A percentile compares a stretch with the other conserved stretches of the same genome.
phyloP scores from a whole-genome alignment of 2,888 invertebrate genomes.

The Lithosia quadra region DNA sequence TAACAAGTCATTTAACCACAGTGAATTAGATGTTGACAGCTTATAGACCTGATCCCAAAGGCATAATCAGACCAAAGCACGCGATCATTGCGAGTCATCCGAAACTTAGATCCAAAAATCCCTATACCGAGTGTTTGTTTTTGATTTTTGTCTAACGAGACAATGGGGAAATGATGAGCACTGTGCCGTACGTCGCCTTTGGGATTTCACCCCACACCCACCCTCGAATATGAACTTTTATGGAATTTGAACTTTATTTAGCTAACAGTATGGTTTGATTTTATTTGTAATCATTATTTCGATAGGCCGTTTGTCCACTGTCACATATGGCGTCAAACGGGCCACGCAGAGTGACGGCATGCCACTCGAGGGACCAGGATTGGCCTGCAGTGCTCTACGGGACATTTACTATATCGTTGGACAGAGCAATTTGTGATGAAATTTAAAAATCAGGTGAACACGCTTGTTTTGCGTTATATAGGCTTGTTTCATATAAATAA shows the following conservation, averaged over 20 bases:
- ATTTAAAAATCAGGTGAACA: slow-evolving; percentile 56
- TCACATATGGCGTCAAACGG: slow-evolving; percentile 85
- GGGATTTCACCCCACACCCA: slow-evolving; percentile 83
- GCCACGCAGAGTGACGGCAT: slow-evolving; percentile 82
- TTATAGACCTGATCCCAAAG: slow-evolving; percentile 71
- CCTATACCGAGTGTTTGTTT: slow-evolving; percentile 83
- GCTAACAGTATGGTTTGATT: slow-evolving; percentile 61
- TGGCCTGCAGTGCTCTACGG: slow-evolving; percentile 75
- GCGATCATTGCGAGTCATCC: slow-evolving; percentile 78
- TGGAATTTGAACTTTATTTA: slow-evolving; percentile 66
- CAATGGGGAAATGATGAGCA: slow-evolving; percentile 87
- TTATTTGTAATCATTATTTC: slow-evolving; percentile 52
- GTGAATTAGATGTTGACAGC: slow-evolving; percentile 41
- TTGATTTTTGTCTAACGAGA: slow-evolving; percentile 87
- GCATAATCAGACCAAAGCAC: slow-evolving; percentile 65
- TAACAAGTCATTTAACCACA: slow-evolving; percentile 29
- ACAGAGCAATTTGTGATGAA: slow-evolving; percentile 64
- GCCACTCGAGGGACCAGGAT: slow-evolving; percentile 82
- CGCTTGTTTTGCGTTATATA: not conserved
- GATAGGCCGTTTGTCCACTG: slow-evolving; percentile 64
- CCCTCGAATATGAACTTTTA: slow-evolving; percentile 58
- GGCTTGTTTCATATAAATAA: slow-evolving; percentile 7
- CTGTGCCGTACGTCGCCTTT: slow-evolving; percentile 80
- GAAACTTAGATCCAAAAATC: slow-evolving; percentile 82
- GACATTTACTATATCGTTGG: slow-evolving; percentile 73